Percentiles rank a stretch among this genome's conserved stretches.
Conservation (phyloP, 2,888 invertebrate genomes). For the Elmis aenea region DNA sequence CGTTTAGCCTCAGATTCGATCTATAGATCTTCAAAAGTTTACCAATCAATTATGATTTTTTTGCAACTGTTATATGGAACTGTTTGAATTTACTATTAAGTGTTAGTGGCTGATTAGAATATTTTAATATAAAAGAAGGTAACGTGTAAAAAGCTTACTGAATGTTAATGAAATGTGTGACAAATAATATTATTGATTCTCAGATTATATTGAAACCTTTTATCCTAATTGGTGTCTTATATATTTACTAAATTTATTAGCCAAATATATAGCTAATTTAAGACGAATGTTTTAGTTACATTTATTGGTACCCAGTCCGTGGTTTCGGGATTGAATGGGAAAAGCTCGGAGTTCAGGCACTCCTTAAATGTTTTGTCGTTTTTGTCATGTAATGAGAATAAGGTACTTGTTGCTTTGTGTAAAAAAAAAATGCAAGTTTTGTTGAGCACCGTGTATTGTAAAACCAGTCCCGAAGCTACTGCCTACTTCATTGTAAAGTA, state of each 20-base stretch:
- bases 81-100: constrained; percentile 39
- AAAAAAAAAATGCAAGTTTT: too few relatives aligned
- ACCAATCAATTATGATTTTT: constrained; percentile 19
- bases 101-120: constrained; percentile 44
- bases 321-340: too few relatives aligned
- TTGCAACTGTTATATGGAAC: constrained; percentile 23
- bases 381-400: too few relatives aligned
- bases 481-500: background rate
- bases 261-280: constrained; percentile 13
- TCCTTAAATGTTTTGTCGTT: too few relatives aligned
- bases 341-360: too few relatives aligned
- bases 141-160: constrained; percentile 35
- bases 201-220: constrained; percentile 24
- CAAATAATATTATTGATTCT: constrained; percentile 29
- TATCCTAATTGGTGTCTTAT: constrained; percentile 40
- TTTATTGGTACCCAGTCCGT: too few relatives aligned
- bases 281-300: constrained; percentile 18
- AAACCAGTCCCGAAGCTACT: too few relatives aligned
- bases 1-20: too few relatives aligned
- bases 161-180: constrained; percentile 34
- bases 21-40: too few relatives aligned
- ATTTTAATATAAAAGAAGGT: constrained; percentile 36
- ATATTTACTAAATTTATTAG: constrained; percentile 28
- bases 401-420: too few relatives aligned
- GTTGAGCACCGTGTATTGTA: too few relatives aligned